Conservation (phyloP, 2,888 invertebrate genomes). For the Tachina grossa region DNA sequence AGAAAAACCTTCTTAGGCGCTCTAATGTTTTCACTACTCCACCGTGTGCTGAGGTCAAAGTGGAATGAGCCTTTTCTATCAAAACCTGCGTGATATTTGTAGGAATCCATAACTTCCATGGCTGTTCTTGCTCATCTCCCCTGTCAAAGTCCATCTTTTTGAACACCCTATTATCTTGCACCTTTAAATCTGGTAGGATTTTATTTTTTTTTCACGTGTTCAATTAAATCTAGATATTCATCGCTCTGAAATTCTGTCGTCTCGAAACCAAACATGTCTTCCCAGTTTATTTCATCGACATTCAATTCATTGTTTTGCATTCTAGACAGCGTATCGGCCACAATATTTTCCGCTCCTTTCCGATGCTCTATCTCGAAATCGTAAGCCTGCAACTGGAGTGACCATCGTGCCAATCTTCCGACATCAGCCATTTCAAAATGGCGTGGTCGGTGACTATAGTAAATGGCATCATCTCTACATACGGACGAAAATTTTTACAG, state of each 20-base stretch:
- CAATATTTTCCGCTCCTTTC: not conserved
- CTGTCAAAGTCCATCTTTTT: too few relatives aligned
- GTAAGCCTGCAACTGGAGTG: too few relatives aligned
- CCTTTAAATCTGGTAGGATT: conserved; percentile 70
- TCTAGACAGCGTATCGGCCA: not conserved
- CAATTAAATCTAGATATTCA: conserved; percentile 18
- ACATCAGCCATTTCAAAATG: too few relatives aligned
- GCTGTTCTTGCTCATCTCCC: not conserved
- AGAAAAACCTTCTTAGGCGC: conserved; percentile 17
- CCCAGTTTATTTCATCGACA: not conserved
- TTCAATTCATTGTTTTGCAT: too few relatives aligned
- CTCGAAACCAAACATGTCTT: not conserved
- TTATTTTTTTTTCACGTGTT: conserved; percentile 4
- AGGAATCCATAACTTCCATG: conserved; percentile 42
- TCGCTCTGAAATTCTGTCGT: conserved; percentile 16
- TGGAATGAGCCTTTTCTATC: conserved; percentile 40
- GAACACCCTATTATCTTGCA: not conserved
- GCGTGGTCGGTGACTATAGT: not conserved
- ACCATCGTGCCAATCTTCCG: too few relatives aligned
- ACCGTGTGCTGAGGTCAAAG: conserved; percentile 1
- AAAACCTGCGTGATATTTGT: not conserved
- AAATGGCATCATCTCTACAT: conserved; percentile 11
- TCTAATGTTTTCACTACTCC: conserved; percentile 28
- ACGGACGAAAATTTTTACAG: not conserved
- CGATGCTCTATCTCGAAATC: too few relatives aligned